These are phyloP conservation scores for Drosophila ezoana DNA, from an alignment of 2,888 invertebrate species.

Conservation along the genomic window DNA sequence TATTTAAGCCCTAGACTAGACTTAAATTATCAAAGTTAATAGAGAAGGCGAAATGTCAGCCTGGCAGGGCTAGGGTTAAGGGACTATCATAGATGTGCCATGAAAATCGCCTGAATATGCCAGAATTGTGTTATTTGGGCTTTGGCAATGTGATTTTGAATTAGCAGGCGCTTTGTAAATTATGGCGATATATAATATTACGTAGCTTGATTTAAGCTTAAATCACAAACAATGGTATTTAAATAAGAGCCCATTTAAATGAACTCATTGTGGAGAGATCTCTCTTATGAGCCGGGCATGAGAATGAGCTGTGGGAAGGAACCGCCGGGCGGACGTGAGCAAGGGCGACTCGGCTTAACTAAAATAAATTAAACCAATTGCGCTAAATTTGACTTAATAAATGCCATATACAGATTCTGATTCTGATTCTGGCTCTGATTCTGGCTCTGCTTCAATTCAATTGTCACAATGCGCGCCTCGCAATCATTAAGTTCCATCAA, in stretches of 20 bases:
- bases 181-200: background rate
- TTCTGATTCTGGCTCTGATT: slow-evolving; percentile 38
- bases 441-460: slow-evolving; percentile 63
- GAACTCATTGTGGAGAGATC: slow-evolving; percentile 36
- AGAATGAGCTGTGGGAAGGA: slow-evolving; percentile 26
- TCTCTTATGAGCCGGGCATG: slow-evolving; percentile 30
- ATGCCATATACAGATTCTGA: slow-evolving; percentile 36
- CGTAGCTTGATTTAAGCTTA: background rate
- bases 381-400: slow-evolving; percentile 75
- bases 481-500: slow-evolving; percentile 65
- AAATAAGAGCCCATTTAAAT: slow-evolving; percentile 41
- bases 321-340: slow-evolving; percentile 5
- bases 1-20: no score
- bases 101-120: no score
- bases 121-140: no score
- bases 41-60: no score
- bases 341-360: slow-evolving; percentile 50
- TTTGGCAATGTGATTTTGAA: background rate
- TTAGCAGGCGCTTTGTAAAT: background rate
- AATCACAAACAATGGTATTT: slow-evolving; percentile 13
- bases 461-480: slow-evolving; percentile 63
- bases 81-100: no score
- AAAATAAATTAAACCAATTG: slow-evolving; percentile 78
- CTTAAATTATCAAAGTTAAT: no score
- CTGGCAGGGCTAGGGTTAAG: no score